phyloP scores from a whole-genome alignment of 2,888 invertebrate genomes.

The Hymenopus coronatus region DNA sequence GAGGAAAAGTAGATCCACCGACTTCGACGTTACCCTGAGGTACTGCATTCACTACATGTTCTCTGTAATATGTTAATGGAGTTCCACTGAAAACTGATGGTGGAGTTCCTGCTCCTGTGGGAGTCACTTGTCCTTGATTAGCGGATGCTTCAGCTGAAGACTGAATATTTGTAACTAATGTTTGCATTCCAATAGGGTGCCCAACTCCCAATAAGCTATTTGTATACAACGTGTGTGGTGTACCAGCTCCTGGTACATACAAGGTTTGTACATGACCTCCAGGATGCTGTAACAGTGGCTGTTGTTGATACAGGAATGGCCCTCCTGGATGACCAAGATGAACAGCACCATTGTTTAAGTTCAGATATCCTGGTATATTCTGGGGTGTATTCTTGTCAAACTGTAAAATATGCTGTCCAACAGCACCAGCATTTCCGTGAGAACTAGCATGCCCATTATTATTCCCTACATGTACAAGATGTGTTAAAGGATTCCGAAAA shows the following conservation, averaged over 20 bases:
- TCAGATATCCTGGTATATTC: background rate
- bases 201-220: background rate
- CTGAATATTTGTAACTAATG: background rate
- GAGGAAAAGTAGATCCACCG: background rate
- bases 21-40: background rate
- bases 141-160: background rate
- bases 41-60: background rate
- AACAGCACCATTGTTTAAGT: background rate
- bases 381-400: background rate
- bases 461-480: background rate
- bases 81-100: background rate
- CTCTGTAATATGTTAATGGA: background rate
- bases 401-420: background rate
- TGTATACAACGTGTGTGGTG: background rate
- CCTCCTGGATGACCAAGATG: background rate
- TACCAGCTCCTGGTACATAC: background rate
- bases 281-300: background rate
- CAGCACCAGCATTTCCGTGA: background rate
- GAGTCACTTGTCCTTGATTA: background rate
- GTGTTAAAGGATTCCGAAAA: background rate
- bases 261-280: background rate
- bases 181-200: background rate
- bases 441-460: no score
- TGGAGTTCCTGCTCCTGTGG: background rate
- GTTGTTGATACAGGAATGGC: background rate